Percentiles rank a stretch among this genome's conserved stretches.
These are phyloP conservation scores for Aplocera efformata DNA, from an alignment of 2,888 invertebrate genomes.

Conservation along the genomic window DNA sequence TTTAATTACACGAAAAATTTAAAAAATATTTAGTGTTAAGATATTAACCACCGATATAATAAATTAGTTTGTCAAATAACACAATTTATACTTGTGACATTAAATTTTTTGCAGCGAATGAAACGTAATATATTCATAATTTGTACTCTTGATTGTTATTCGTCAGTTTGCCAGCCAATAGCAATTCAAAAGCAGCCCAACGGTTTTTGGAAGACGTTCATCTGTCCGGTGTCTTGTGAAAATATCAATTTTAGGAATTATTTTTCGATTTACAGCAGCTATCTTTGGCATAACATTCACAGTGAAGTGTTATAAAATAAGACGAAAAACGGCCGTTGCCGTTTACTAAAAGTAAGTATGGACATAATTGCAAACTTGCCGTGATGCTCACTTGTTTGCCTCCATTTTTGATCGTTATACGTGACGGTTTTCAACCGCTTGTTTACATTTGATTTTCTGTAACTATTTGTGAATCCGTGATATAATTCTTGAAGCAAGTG, in stretches of 20 bases:
- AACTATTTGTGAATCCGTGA: conserved; percentile 11
- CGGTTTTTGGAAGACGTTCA: conserved; percentile 70
- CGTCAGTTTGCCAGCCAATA: conserved; percentile 49
- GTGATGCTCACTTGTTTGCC: conserved; percentile 75
- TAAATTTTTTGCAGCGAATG: too few relatives aligned
- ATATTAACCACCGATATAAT: too few relatives aligned
- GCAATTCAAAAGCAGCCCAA: conserved; percentile 54
- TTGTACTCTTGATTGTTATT: background rate
- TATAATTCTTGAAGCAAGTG: conserved; percentile 16
- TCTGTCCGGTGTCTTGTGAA: conserved; percentile 64
- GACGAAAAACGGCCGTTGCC: conserved; percentile 59
- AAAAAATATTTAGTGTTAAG: too few relatives aligned
- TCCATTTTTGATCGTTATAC: conserved; percentile 72
- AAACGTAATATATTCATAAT: too few relatives aligned
- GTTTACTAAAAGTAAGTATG: conserved; percentile 58
- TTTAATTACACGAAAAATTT: too few relatives aligned
- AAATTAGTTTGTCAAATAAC: too few relatives aligned
- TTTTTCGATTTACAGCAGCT: conserved; percentile 40
- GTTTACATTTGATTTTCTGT: conserved; percentile 41
- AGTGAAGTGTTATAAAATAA: conserved; percentile 36
- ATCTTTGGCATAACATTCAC: conserved; percentile 42
- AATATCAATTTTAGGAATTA: conserved; percentile 48
- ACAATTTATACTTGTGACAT: too few relatives aligned
- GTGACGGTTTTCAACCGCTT: conserved; percentile 49
- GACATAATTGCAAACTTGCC: conserved; percentile 43